Evolutionary conservation across 2,888 invertebrate genomes (phyloP).

Genomic region (Stenchaetothrips biformis): DNA sequence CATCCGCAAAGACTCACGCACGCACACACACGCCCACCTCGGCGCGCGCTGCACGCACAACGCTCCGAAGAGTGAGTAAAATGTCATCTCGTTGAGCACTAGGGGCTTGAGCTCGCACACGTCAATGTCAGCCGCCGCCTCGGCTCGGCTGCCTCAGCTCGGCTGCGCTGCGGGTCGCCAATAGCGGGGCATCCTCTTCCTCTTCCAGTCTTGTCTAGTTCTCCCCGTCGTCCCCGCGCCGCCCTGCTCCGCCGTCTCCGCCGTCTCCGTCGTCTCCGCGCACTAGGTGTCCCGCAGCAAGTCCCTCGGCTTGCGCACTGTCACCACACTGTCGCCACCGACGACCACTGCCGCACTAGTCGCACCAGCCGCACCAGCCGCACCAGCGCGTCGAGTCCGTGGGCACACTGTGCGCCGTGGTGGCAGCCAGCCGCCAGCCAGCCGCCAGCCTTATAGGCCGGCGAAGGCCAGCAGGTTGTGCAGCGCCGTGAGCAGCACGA

Average conservation of each 20-base stretch:
- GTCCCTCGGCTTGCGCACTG: background rate
- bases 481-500: conserved; percentile 45
- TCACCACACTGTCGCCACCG: background rate
- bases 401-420: conserved; percentile 1
- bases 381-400: background rate
- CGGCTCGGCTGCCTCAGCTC: no score
- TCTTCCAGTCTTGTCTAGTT: no score
- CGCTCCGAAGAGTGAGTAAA: background rate
- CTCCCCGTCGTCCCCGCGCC: no score
- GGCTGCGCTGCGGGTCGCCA: no score
- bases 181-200: no score
- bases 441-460: conserved; percentile 37
- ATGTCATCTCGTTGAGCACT: conserved; percentile 2
- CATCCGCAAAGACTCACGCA: background rate
- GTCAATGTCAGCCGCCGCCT: background rate
- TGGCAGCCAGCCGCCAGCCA: conserved; percentile 13
- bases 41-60: no score
- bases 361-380: no score
- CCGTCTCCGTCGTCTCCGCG: no score
- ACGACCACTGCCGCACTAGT: background rate
- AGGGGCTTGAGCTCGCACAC: background rate
- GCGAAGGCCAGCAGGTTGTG: conserved; percentile 45
- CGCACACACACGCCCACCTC: background rate
- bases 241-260: no score
- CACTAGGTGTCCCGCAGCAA: background rate